These are phyloP conservation scores for Dicentrarchus labrax DNA, from an alignment of 2,113 vertebrate species.

Conservation along the genomic window DNA sequence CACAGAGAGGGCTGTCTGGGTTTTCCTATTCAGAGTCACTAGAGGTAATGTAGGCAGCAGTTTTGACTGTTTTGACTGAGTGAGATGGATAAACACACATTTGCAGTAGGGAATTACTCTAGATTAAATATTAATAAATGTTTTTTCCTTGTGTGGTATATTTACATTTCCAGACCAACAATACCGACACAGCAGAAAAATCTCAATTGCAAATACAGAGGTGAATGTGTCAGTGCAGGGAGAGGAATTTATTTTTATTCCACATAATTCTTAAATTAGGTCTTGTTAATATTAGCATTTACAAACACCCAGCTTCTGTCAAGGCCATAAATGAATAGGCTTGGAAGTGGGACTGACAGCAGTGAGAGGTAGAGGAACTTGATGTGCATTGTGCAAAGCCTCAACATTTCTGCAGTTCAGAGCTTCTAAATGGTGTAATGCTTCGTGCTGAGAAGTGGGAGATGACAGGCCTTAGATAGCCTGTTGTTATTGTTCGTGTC, in stretches of 20 bases:
- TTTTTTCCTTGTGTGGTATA: slow-evolving; percentile 27
- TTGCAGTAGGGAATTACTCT: slow-evolving; percentile 44
- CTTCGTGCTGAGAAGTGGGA: slow-evolving; percentile 16
- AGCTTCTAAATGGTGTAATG: slow-evolving; percentile 36
- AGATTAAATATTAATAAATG: slow-evolving; percentile 62
- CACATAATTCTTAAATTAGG: not conserved
- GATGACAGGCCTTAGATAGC: slow-evolving; percentile 41
- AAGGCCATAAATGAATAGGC: not conserved
- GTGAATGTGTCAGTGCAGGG: slow-evolving; percentile 3
- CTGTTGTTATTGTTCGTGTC: slow-evolving; percentile 45
- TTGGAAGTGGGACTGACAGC: not conserved
- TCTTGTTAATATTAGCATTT: not conserved
- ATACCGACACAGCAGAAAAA: slow-evolving; percentile 17
- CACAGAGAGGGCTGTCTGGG: slow-evolving; percentile 56
- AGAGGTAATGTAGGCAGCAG: slow-evolving; percentile 53
- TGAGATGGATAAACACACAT: slow-evolving; percentile 55
- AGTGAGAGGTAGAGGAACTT: slow-evolving; percentile 1
- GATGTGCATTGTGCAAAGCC: slow-evolving; percentile 1
- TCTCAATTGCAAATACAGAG: slow-evolving; percentile 6
- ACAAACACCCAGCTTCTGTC: not conserved
- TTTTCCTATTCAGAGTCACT: slow-evolving; percentile 33
- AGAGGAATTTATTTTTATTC: slow-evolving; percentile 16
- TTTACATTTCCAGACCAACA: slow-evolving; percentile 40
- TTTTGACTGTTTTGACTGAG: slow-evolving; percentile 58
- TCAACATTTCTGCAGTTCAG: not conserved